Evolutionary conservation across 2,888 invertebrate genomes (phyloP).

Genomic region (Portevinia maculata): DNA sequence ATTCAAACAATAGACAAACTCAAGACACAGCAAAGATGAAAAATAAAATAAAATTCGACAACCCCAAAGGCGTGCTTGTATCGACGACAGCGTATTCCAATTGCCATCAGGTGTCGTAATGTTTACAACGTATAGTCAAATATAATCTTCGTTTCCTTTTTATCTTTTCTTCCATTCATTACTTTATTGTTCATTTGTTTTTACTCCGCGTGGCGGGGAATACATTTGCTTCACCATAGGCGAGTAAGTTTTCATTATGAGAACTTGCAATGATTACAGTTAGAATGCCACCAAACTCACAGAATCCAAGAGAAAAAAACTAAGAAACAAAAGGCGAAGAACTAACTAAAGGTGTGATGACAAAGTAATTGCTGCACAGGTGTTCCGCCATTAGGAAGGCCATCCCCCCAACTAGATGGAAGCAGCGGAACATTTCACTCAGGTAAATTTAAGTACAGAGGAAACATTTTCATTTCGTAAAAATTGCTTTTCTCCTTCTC

Average conservation of each 20-base stretch:
- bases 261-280: conserved; percentile 65
- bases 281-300: conserved; percentile 57
- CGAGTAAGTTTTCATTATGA: conserved; percentile 49
- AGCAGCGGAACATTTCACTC: conserved; percentile 1
- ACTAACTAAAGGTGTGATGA: conserved; percentile 66
- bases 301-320: conserved; percentile 13
- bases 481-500: conserved; percentile 25
- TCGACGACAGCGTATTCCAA: conserved; percentile 34
- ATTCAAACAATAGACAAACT: conserved; percentile 27
- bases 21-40: not conserved
- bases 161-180: conserved; percentile 31
- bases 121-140: conserved; percentile 36
- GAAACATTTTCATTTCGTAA: conserved; percentile 59
- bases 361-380: conserved; percentile 71
- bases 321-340: conserved; percentile 37
- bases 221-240: not conserved
- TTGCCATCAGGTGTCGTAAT: conserved; percentile 59
- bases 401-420: not conserved
- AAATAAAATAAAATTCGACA: conserved; percentile 64
- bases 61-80: conserved; percentile 46
- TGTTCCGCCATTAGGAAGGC: conserved; percentile 32
- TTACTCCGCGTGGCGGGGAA: conserved; percentile 13
- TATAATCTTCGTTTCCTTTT: conserved; percentile 41
- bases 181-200: conserved; percentile 68
- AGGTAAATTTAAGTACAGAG: conserved; percentile 22